phyloP scores from a whole-genome alignment of 2,888 invertebrate genomes.

The Acrobasis suavella region DNA sequence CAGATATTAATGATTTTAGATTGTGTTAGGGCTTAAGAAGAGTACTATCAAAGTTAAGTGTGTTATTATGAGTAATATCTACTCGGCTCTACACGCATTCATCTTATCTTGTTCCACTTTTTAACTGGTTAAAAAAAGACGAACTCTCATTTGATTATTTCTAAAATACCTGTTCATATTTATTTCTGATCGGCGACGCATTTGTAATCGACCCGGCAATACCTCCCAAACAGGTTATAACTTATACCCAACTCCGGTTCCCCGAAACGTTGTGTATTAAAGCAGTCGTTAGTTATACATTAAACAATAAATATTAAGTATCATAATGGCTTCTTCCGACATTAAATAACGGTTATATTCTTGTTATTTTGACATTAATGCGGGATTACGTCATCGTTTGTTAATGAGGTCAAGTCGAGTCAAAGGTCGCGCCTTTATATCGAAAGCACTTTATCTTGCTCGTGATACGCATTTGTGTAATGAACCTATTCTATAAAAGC shows the following conservation, averaged over 20 bases:
- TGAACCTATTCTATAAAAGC: conserved; percentile 1
- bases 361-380: conserved; percentile 28
- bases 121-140: neutral
- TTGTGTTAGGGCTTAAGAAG: too few relatives aligned
- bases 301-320: conserved; percentile 27
- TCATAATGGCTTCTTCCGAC: conserved; percentile 23
- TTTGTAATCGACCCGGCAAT: neutral
- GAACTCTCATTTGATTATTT: neutral
- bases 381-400: conserved; percentile 21
- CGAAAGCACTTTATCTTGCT: conserved; percentile 4
- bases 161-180: neutral
- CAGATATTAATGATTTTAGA: too few relatives aligned
- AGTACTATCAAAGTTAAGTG: too few relatives aligned
- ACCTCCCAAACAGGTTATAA: conserved; percentile 15
- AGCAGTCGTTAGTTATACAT: conserved; percentile 28
- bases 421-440: conserved; percentile 19
- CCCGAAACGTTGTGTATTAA: conserved; percentile 21
- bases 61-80: neutral
- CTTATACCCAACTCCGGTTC: conserved; percentile 17
- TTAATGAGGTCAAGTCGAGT: conserved; percentile 21
- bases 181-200: neutral
- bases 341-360: conserved; percentile 30
- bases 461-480: conserved; percentile 11
- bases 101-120: neutral
- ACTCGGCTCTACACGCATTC: neutral